Percentiles rank a stretch among this genome's conserved stretches.
Evolutionary conservation across 2,797 vertebrate genomes (phyloP).

Genomic region (Coluber constrictor): DNA sequence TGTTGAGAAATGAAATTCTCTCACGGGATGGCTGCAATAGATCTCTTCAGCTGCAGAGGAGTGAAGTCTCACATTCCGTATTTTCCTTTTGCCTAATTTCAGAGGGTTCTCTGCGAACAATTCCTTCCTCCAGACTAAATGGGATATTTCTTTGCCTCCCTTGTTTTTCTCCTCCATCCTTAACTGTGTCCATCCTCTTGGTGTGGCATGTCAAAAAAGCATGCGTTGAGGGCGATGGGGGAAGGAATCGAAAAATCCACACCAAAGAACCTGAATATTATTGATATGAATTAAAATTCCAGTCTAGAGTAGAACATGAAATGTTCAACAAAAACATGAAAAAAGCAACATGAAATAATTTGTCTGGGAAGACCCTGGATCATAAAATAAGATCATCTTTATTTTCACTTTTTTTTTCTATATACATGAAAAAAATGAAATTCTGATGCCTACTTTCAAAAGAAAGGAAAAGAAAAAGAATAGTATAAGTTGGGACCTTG

Average conservation of each 20-base stretch:
- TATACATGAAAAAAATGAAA: no score
- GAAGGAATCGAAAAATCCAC: not conserved
- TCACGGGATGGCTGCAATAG: not conserved
- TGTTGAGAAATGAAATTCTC: not conserved
- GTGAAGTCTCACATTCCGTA: conserved; percentile 12
- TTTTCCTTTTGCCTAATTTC: conserved; percentile 44
- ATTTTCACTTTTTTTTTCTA: not conserved
- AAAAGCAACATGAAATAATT: not conserved
- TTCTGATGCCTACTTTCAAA: no score
- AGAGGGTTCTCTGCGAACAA: conserved; percentile 55
- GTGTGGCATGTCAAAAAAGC: not conserved
- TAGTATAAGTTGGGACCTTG: no score
- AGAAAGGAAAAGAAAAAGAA: no score
- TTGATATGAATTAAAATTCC: not conserved
- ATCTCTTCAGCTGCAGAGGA: not conserved
- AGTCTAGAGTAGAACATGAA: not conserved
- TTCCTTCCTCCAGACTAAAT: conserved; percentile 57
- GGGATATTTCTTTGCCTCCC: conserved; percentile 32
- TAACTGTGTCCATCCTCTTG: not conserved
- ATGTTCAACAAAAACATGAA: not conserved
- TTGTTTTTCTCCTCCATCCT: not conserved
- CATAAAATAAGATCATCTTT: not conserved
- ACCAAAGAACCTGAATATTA: not conserved
- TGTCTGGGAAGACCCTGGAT: not conserved
- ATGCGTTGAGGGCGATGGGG: not conserved